Evolutionary conservation across 2,797 vertebrate genomes (phyloP).

Genomic region (Cossypha heuglini): DNA sequence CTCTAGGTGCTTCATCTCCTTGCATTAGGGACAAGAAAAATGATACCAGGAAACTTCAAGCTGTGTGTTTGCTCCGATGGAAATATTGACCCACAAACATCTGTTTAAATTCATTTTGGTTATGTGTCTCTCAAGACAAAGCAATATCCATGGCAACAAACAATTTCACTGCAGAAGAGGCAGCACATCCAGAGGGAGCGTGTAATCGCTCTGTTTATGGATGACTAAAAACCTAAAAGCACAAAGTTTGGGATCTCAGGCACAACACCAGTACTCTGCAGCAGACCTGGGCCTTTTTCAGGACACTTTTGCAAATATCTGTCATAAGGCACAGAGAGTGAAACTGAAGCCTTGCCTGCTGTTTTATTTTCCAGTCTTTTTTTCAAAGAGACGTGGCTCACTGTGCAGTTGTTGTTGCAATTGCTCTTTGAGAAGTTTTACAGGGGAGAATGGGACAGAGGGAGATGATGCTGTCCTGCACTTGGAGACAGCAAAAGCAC

Average conservation of each 20-base stretch:
- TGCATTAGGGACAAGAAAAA: background rate
- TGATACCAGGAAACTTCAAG: background rate
- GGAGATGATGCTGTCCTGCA: rapidly evolving
- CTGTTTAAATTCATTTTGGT: slow-evolving; percentile 59
- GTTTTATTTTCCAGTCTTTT: background rate
- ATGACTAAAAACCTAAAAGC: slow-evolving; percentile 38
- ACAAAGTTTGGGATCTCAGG: background rate
- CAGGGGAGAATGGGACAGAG: background rate
- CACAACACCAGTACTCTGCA: background rate
- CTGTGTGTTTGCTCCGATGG: background rate
- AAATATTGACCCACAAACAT: slow-evolving; percentile 65
- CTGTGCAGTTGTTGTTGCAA: background rate
- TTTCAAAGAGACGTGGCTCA: background rate
- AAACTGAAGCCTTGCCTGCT: background rate
- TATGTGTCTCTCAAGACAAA: slow-evolving; percentile 66
- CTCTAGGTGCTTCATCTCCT: background rate
- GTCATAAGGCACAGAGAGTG: rapidly evolving
- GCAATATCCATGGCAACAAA: slow-evolving; percentile 71
- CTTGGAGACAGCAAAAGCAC: background rate
- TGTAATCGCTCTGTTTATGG: background rate
- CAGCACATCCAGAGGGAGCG: background rate
- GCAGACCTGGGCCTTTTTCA: background rate
- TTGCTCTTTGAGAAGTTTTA: background rate
- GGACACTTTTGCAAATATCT: background rate
- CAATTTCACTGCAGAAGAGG: slow-evolving; percentile 35